phyloP scores from a whole-genome alignment of 1,140 invertebrate genomes.

The Drosophila auraria region DNA sequence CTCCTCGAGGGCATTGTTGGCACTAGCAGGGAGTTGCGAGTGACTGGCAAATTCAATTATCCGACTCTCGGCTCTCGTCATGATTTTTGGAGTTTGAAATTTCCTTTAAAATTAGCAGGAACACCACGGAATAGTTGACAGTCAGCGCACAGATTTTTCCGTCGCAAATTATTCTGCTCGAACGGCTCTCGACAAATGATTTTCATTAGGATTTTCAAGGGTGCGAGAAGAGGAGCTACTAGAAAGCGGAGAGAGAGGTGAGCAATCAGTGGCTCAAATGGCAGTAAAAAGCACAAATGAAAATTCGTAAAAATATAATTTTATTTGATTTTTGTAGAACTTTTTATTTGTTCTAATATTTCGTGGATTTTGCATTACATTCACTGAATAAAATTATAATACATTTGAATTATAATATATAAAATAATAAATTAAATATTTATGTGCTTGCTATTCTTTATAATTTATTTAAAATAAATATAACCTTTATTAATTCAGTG shows the following conservation, averaged over 20 bases:
- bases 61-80: neutral
- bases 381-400: too few relatives aligned
- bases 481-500: too few relatives aligned
- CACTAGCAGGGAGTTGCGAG: neutral
- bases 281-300: neutral
- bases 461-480: too few relatives aligned
- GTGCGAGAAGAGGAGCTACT: neutral
- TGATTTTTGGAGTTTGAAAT: constrained; percentile 8
- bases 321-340: neutral
- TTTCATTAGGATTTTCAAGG: constrained; percentile 48
- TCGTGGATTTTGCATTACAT: neutral
- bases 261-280: neutral
- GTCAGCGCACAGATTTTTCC: constrained; percentile 25
- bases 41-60: constrained; percentile 49
- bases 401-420: too few relatives aligned
- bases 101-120: constrained; percentile 51
- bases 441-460: too few relatives aligned
- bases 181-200: constrained; percentile 60
- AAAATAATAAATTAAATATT: too few relatives aligned
- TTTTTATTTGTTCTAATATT: neutral
- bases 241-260: too few relatives aligned
- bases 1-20: neutral
- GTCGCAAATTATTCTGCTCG: constrained; percentile 57
- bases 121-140: constrained; percentile 9
- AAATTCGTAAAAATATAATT: neutral